Evolutionary conservation across 2,113 vertebrate genomes (phyloP).

Genomic region (Hippocampus mohnikei): DNA sequence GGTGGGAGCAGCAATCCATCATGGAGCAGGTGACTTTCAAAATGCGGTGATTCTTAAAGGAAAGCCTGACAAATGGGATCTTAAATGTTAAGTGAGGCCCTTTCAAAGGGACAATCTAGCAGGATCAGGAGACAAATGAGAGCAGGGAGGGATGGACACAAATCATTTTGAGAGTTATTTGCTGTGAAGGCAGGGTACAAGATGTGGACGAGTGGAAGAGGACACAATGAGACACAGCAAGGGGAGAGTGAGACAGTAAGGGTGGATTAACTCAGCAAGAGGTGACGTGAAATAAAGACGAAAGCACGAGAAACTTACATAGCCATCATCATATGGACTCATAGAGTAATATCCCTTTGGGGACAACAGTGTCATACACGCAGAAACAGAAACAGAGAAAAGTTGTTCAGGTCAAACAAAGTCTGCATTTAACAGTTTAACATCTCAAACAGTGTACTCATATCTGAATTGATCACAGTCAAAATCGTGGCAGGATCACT

Average conservation of each 20-base stretch:
- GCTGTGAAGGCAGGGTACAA: slow-evolving; percentile 32
- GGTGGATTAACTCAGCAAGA: slow-evolving; percentile 24
- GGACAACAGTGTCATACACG: slow-evolving; percentile 70
- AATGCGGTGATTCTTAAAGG: slow-evolving; percentile 8
- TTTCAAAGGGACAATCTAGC: slow-evolving; percentile 33
- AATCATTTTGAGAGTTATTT: slow-evolving; percentile 20
- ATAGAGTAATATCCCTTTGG: slow-evolving; percentile 90
- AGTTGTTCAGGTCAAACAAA: slow-evolving; percentile 60
- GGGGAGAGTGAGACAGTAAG: slow-evolving; percentile 43
- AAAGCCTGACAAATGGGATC: slow-evolving; percentile 26
- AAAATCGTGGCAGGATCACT: neutral
- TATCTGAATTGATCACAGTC: neutral
- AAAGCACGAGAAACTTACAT: slow-evolving; percentile 85
- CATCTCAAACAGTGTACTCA: neutral
- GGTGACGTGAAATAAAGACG: slow-evolving; percentile 56
- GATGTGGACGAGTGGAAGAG: slow-evolving; percentile 1
- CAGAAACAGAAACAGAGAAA: slow-evolving; percentile 61
- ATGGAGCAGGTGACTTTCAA: neutral
- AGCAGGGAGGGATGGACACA: slow-evolving; percentile 9
- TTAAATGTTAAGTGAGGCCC: slow-evolving; percentile 19
- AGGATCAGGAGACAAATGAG: slow-evolving; percentile 17
- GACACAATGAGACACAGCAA: slow-evolving; percentile 4
- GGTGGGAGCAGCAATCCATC: slow-evolving; percentile 18
- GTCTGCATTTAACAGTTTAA: neutral
- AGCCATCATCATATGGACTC: slow-evolving; percentile 88